A percentile compares a stretch with the other conserved stretches of the same genome.
Evolutionary conservation across 2,113 vertebrate genomes (phyloP).

Genomic region (Elaphurus davidianus): DNA sequence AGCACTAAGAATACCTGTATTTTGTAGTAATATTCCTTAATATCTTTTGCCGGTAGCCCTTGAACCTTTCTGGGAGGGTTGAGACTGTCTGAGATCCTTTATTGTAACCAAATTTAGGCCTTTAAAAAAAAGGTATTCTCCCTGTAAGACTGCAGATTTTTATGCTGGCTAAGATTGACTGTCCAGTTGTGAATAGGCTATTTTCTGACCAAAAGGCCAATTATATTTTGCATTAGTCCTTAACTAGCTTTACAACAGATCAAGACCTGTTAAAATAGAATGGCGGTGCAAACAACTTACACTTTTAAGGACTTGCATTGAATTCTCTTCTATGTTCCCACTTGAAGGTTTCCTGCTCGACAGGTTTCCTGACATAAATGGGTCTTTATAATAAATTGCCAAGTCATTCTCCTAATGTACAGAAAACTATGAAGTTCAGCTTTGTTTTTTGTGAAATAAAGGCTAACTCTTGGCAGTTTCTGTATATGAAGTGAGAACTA

Average conservation of each 20-base stretch:
- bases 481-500: not conserved
- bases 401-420: not conserved
- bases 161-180: not conserved
- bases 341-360: constrained; percentile 54
- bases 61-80: not conserved
- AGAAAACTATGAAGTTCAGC: constrained; percentile 2
- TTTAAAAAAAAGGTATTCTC: not conserved
- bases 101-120: constrained; percentile 9
- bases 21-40: not conserved
- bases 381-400: constrained; percentile 40
- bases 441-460: constrained; percentile 40
- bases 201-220: not conserved
- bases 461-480: not conserved
- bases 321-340: not conserved
- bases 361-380: constrained; percentile 51
- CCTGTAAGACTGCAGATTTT: not conserved
- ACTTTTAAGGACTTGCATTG: constrained; percentile 5
- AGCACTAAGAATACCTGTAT: not conserved
- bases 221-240: not conserved
- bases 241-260: not conserved
- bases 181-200: not conserved
- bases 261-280: constrained; percentile 32
- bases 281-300: not conserved
- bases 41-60: not conserved
- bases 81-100: not conserved